phyloP scores from a whole-genome alignment of 2,113 vertebrate genomes.

The Neomonachus schauinslandi region DNA sequence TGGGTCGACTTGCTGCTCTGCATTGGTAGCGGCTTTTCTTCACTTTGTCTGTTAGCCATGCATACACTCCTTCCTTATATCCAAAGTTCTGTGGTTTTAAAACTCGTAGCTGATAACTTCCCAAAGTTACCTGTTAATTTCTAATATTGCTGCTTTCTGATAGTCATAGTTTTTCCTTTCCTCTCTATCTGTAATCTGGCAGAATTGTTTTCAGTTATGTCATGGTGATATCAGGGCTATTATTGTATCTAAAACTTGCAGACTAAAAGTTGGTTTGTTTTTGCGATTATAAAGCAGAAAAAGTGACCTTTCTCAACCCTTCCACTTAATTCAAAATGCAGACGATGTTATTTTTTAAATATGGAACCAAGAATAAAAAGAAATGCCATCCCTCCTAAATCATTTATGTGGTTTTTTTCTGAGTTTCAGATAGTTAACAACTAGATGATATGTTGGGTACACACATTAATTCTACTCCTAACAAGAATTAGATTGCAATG shows the following conservation, averaged over 20 bases:
- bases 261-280: constrained; percentile 26
- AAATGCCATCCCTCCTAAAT: not conserved
- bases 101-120: not conserved
- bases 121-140: not conserved
- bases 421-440: constrained; percentile 39
- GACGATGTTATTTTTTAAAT: constrained; percentile 52
- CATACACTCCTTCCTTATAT: not conserved
- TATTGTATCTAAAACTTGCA: constrained; percentile 44
- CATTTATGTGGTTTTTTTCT: not conserved
- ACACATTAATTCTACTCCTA: constrained; percentile 35
- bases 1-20: not conserved
- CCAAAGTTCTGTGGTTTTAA: constrained; percentile 16
- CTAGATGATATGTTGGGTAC: not conserved
- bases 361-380: constrained; percentile 46
- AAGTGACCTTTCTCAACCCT: constrained; percentile 49
- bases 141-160: not conserved
- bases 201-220: constrained; percentile 26
- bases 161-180: not conserved
- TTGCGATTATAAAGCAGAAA: constrained; percentile 18
- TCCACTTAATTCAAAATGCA: constrained; percentile 60
- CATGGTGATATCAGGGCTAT: not conserved
- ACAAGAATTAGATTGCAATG: constrained; percentile 27
- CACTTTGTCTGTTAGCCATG: not conserved
- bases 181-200: not conserved
- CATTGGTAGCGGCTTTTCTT: not conserved